These are phyloP conservation scores for Littorina saxatilis DNA, from an alignment of 1,140 invertebrate genomes.

Conservation along the genomic window DNA sequence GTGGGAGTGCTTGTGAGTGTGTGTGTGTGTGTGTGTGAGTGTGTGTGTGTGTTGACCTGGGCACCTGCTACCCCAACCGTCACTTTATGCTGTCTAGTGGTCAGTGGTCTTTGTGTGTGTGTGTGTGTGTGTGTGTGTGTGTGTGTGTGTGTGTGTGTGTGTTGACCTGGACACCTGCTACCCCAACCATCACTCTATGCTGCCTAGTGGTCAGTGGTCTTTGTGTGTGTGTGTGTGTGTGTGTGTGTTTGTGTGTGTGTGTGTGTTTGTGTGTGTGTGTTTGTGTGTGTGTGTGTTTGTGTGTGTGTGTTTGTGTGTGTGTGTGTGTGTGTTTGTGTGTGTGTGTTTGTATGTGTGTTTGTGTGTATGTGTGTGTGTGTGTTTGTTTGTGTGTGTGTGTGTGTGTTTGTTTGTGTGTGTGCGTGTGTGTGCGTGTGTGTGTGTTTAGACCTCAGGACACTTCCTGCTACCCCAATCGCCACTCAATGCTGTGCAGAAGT, in stretches of 20 bases:
- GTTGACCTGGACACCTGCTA: slow-evolving; percentile 79
- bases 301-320: no score
- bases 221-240: slow-evolving; percentile 1
- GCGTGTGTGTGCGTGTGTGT: no score
- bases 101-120: slow-evolving; percentile 75
- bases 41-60: slow-evolving; percentile 72
- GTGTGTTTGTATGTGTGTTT: no score
- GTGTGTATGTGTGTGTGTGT: no score
- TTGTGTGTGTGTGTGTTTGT: no score
- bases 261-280: no score
- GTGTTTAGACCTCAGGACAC: slow-evolving; percentile 77
- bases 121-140: background rate
- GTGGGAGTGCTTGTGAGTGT: background rate
- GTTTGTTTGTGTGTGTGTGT: no score
- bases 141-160: background rate
- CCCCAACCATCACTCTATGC: slow-evolving; percentile 81
- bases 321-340: no score
- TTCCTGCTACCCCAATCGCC: slow-evolving; percentile 81
- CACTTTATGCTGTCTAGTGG: slow-evolving; percentile 83
- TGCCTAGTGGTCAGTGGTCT: slow-evolving; percentile 82
- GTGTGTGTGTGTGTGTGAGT: no score
- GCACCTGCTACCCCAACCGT: slow-evolving; percentile 81
- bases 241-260: background rate
- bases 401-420: no score
- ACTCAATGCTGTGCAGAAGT: slow-evolving; percentile 83